Conservation (phyloP, 1,140 invertebrate species). For the Thaumatotibia leucotreta region DNA sequence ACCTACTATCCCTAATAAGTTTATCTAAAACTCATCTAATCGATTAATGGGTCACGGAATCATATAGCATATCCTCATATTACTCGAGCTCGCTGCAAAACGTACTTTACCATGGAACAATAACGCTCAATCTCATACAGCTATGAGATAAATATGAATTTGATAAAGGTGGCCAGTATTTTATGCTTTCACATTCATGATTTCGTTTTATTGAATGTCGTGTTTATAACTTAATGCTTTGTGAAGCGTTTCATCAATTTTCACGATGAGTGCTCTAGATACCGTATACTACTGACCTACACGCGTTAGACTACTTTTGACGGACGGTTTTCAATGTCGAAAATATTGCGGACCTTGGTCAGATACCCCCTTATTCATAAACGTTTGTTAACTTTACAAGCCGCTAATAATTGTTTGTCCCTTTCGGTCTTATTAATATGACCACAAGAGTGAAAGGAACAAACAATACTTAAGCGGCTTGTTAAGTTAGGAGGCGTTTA, state of each 20-base stretch:
- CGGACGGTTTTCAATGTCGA: not conserved
- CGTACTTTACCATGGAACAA: no score
- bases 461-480: no score
- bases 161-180: not conserved
- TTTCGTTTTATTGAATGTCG: not conserved
- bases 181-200: slow-evolving; percentile 6
- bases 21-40: not conserved
- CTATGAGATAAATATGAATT: not conserved
- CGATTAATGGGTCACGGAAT: not conserved
- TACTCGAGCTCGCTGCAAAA: no score
- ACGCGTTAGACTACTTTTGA: not conserved
- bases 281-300: not conserved
- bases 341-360: not conserved
- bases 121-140: not conserved
- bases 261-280: not conserved
- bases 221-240: not conserved
- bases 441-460: no score
- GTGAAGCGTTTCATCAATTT: not conserved
- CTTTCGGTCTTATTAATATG: no score
- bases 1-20: not conserved
- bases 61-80: not conserved
- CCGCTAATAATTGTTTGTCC: no score
- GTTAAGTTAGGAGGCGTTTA: no score
- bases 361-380: no score
- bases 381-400: no score